phyloP scores from a whole-genome alignment of 2,888 invertebrate genomes.

The Sturmia bella region DNA sequence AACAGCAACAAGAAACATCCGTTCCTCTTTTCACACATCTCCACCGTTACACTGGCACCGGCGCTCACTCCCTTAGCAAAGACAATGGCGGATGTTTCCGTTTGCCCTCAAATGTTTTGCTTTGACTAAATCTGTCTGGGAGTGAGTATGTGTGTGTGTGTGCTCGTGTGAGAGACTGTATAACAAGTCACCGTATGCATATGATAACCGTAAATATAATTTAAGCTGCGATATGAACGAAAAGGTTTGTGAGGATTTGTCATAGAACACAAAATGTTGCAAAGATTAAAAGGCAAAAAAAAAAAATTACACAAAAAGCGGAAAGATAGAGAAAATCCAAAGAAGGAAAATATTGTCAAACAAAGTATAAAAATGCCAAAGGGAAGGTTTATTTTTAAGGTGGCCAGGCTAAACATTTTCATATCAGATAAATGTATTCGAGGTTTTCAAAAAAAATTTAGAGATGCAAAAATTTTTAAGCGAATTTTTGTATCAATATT shows the following conservation, averaged over 20 bases:
- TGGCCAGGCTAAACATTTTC: conserved; percentile 4
- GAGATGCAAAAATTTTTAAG: too few species aligned
- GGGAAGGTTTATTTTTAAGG: conserved; percentile 37
- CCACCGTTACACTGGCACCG: not conserved
- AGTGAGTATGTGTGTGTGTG: not conserved
- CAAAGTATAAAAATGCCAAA: conserved; percentile 64
- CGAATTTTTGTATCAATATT: too few species aligned
- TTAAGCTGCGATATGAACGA: conserved; percentile 38
- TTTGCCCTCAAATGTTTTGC: not conserved
- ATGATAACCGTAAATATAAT: conserved; percentile 56
- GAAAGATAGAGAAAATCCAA: conserved; percentile 18
- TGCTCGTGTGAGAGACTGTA: not conserved
- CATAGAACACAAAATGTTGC: conserved; percentile 50
- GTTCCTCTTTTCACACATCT: not conserved
- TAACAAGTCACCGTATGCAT: conserved; percentile 56
- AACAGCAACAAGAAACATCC: conserved; percentile 2
- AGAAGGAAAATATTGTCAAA: conserved; percentile 28
- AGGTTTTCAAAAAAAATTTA: too few species aligned
- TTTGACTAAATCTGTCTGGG: not conserved
- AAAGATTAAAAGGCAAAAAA: conserved; percentile 31
- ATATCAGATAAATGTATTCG: too few species aligned
- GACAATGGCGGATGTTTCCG: conserved; percentile 25
- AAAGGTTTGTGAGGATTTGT: conserved; percentile 31
- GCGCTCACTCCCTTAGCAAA: conserved; percentile 1
- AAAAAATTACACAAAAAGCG: conserved; percentile 5